These are phyloP conservation scores for Sebastolobus altivelis DNA, from an alignment of 2,797 vertebrate species.

Conservation along the genomic window DNA sequence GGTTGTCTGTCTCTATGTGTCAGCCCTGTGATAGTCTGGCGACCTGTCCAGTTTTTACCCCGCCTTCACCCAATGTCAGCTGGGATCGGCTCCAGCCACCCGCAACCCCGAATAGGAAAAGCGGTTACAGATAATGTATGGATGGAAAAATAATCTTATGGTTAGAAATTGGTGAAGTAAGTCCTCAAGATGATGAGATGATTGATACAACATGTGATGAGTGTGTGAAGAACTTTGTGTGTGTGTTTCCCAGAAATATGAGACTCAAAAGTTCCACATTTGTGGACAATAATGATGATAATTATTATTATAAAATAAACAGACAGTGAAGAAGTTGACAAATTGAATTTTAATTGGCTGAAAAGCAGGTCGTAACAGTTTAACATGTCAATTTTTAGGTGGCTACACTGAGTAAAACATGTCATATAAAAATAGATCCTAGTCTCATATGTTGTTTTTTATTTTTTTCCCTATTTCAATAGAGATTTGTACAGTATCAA, in stretches of 20 bases:
- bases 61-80: too few species aligned
- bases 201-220: neutral
- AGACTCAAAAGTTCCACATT: neutral
- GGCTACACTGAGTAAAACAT: slow-evolving; percentile 1
- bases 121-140: too few species aligned
- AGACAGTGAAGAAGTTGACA: neutral
- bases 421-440: slow-evolving; percentile 65
- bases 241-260: neutral
- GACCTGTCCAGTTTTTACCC: too few species aligned
- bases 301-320: neutral
- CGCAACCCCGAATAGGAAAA: too few species aligned
- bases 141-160: neutral
- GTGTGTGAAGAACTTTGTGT: neutral
- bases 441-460: neutral
- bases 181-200: neutral
- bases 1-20: too few species aligned
- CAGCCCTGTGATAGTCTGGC: too few species aligned
- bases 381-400: neutral
- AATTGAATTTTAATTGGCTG: slow-evolving; percentile 55
- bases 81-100: too few species aligned
- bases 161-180: neutral
- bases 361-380: slow-evolving; percentile 29
- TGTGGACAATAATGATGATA: too few species aligned
- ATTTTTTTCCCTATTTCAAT: neutral
- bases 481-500: slow-evolving; percentile 14